A percentile compares a stretch with the other conserved stretches of the same genome.
These are phyloP conservation scores for Bradypodion ventrale DNA, from an alignment of 2,797 vertebrate genomes.

Conservation along the genomic window DNA sequence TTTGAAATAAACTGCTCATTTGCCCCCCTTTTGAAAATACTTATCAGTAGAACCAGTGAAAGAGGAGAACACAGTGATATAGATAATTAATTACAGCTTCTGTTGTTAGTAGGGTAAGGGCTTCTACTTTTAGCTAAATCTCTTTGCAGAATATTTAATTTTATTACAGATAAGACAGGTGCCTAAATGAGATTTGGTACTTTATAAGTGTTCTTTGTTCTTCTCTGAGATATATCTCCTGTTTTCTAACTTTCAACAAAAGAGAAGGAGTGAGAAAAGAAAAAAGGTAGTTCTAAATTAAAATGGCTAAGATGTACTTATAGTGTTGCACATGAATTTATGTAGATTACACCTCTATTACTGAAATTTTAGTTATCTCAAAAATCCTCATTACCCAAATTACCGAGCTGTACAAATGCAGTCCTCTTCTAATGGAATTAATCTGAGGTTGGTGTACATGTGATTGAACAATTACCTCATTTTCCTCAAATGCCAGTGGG, in stretches of 20 bases:
- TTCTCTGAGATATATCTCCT: slow-evolving; percentile 6
- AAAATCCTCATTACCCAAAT: slow-evolving; percentile 45
- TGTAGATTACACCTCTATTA: not conserved
- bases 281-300: not conserved
- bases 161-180: slow-evolving; percentile 65
- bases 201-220: slow-evolving; percentile 25
- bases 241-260: not conserved
- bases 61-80: slow-evolving; percentile 40
- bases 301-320: not conserved
- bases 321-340: not conserved
- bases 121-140: slow-evolving; percentile 58
- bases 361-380: not conserved
- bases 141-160: slow-evolving; percentile 71
- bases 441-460: not conserved
- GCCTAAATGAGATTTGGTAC: slow-evolving; percentile 59
- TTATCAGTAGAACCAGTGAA: slow-evolving; percentile 56
- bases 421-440: not conserved
- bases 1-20: slow-evolving; percentile 68
- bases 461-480: not conserved
- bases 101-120: slow-evolving; percentile 37
- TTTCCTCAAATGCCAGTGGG: not conserved
- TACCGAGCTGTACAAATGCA: slow-evolving; percentile 1
- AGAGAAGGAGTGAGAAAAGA: not conserved
- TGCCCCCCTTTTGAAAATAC: slow-evolving; percentile 65
- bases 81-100: slow-evolving; percentile 68